Evolutionary conservation across 2,113 vertebrate genomes (phyloP).

Genomic region (Ancistrus triradiatus): DNA sequence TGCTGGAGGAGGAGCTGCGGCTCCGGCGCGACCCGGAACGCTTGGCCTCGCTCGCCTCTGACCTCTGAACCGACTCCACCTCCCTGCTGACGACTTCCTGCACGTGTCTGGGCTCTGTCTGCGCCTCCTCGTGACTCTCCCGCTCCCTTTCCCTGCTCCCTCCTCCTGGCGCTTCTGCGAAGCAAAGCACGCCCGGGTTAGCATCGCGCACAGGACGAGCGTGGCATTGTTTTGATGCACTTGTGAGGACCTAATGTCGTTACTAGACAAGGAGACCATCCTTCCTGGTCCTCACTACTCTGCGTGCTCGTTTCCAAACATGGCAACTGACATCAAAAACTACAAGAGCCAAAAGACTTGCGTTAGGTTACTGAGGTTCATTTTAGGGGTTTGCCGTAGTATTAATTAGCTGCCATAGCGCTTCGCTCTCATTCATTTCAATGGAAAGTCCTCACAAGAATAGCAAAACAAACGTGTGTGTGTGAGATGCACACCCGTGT

Average conservation of each 20-base stretch:
- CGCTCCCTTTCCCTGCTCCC: conserved; percentile 78
- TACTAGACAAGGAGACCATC: no score
- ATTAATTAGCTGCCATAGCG: no score
- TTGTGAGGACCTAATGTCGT: no score
- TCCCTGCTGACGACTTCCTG: conserved; percentile 86
- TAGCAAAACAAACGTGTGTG: no score
- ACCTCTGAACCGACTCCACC: conserved; percentile 75
- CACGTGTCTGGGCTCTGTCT: conserved; percentile 75
- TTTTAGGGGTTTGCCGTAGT: no score
- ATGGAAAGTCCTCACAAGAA: no score
- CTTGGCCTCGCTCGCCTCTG: conserved; percentile 74
- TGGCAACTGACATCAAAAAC: no score
- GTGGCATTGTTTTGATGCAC: not conserved
- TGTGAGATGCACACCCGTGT: conserved; percentile 53
- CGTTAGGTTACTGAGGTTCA: no score
- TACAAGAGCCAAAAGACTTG: no score
- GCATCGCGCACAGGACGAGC: not conserved
- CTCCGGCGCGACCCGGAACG: conserved; percentile 69
- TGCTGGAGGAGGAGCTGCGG: conserved; percentile 75
- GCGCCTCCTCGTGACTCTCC: conserved; percentile 79
- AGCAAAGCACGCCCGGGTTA: not conserved
- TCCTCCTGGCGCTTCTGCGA: conserved; percentile 81
- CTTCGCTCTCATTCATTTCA: no score
- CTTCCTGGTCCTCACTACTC: no score
- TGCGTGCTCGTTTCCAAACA: no score